Evolutionary conservation across 92 coral and sea anemone species (phyloP), one percentile per base, ranked within the genome.

Genomic region (Palythoa grandis): DNA sequence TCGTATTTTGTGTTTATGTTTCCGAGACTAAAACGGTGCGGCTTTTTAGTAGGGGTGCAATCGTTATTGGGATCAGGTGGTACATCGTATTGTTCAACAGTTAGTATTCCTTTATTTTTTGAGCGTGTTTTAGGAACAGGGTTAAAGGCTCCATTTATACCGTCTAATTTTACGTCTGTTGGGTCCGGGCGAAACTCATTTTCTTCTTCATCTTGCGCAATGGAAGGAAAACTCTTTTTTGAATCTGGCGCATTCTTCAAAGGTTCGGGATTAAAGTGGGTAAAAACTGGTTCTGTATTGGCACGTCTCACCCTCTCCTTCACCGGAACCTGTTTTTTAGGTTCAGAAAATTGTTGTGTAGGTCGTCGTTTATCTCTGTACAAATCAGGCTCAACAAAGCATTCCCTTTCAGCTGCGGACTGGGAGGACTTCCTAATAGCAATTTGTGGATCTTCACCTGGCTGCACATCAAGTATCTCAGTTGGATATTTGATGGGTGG

Each of bases 401-500:
- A 80, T 17, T 47, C 74, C 24, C 15, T 65, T 48, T 80, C 75
- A 52, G 52, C 10, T 38, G 85, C 8, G 7, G 60, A 43, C 73
- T 38, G 24, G 5, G 75, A 66, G 48, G 24, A 70, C 38, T 80
- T 80, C 60, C 66, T 80, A 8, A 80, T 52, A 48, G 73, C 85
- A 23, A 23, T 53, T 52, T 67, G 85, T 9, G 85, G 85, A 53
- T 80, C 85, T 47, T 80, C 85, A 19, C 66, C 74, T 1, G 85
- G 85, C 9, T 66, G 60, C 24, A 80, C 85, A 80, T 80, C 85
- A 68, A 80, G 39, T 65, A 80, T 67, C 60, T 80, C 61, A 70
- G 85, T 66, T 65, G 85, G 85, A 39, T 65, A 47, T 8, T 14
- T 74, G 23, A 80, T 47, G 8, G 72, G 74, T 15, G 85, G 74